Evolutionary conservation across 2,888 invertebrate species (phyloP).

Genomic region (Blera fallax): DNA sequence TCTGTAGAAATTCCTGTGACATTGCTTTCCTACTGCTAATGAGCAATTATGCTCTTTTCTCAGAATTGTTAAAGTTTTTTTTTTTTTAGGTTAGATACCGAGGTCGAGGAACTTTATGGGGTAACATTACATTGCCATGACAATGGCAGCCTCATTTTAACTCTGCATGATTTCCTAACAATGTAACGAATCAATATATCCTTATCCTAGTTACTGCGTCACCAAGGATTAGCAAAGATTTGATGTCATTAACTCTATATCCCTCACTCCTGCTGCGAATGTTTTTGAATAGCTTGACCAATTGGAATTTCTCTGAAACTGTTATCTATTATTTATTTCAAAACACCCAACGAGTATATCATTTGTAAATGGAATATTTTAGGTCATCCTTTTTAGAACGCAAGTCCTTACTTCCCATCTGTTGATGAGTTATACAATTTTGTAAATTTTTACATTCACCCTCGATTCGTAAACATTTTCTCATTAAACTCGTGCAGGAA

Average conservation of each 20-base stretch:
- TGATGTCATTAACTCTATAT: not conserved
- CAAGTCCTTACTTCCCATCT: not conserved
- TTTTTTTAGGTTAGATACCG: not conserved
- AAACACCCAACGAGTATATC: not conserved
- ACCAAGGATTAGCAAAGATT: not conserved
- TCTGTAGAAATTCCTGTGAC: not conserved
- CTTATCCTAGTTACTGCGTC: too few species aligned
- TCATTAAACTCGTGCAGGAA: conserved; percentile 10
- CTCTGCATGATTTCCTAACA: not conserved
- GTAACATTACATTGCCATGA: not conserved
- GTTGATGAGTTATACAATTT: not conserved
- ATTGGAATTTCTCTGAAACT: too few species aligned
- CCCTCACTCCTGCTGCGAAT: too few species aligned
- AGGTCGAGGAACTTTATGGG: not conserved
- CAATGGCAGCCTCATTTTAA: not conserved
- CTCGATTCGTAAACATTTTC: conserved; percentile 5
- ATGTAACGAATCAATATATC: not conserved
- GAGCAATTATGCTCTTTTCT: not conserved
- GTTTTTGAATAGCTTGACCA: too few species aligned
- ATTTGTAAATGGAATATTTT: not conserved
- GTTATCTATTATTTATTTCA: not conserved
- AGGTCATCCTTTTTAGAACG: not conserved
- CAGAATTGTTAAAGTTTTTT: not conserved
- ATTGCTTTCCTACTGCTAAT: not conserved
- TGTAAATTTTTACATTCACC: not conserved